Percentiles rank a stretch among this genome's conserved stretches.
Conservation (phyloP, 1,140 invertebrate species). For the Theocolax elegans region DNA sequence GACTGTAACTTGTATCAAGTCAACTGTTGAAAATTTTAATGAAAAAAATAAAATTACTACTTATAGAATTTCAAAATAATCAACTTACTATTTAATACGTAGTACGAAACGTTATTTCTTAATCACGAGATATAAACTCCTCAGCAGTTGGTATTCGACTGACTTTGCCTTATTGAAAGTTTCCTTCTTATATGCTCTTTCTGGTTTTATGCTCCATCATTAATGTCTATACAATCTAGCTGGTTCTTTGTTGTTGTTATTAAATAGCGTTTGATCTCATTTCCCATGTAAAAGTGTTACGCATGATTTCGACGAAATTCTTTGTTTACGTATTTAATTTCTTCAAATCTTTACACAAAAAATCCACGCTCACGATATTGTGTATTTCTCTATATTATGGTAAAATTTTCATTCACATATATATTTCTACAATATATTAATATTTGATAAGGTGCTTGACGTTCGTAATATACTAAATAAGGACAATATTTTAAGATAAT, state of each 20-base stretch:
- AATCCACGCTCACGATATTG: no score
- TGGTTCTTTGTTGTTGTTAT: slow-evolving; percentile 33
- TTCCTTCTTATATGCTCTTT: slow-evolving; percentile 35
- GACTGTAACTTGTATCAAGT: no score
- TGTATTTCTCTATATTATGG: no score
- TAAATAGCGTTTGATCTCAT: slow-evolving; percentile 7
- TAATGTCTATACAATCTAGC: neutral
- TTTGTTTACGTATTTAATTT: slow-evolving; percentile 17
- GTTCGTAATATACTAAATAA: neutral
- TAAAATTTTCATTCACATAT: no score
- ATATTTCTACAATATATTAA: no score
- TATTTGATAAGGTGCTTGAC: neutral
- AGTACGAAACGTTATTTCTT: no score
- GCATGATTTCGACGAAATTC: slow-evolving; percentile 26
- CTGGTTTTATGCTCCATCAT: slow-evolving; percentile 24
- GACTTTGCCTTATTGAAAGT: neutral
- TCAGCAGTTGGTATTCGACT: slow-evolving; percentile 27
- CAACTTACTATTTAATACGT: no score
- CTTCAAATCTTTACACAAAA: neutral
- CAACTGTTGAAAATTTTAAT: no score
- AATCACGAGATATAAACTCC: slow-evolving; percentile 5
- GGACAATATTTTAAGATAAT: no score
- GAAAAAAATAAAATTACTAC: no score
- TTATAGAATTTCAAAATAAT: no score
- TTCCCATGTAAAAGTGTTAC: slow-evolving; percentile 13